Evolutionary conservation across 1,140 invertebrate species (phyloP).

Genomic region (Paramacrobiotus metropolitanus): DNA sequence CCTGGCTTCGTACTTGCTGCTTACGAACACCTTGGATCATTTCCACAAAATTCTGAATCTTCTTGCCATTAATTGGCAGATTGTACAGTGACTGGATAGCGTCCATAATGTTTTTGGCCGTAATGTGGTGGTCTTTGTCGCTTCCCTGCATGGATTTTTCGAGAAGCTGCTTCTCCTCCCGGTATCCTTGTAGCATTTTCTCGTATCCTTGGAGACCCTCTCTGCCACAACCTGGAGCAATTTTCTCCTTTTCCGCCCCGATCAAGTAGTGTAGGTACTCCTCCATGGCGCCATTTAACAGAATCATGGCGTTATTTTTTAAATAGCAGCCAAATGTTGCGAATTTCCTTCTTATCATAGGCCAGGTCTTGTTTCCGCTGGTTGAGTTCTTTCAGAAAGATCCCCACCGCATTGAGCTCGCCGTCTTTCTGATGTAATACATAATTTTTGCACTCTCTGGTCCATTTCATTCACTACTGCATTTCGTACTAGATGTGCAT

Average conservation of each 20-base stretch:
- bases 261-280: slow-evolving; percentile 13
- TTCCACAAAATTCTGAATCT: too few species aligned
- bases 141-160: neutral
- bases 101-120: neutral
- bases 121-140: neutral
- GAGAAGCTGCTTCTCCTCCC: neutral
- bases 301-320: slow-evolving; percentile 11
- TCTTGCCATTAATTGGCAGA: neutral
- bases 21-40: too few species aligned
- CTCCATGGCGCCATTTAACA: slow-evolving; percentile 12
- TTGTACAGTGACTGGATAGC: neutral
- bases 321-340: slow-evolving; percentile 13
- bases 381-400: too few species aligned
- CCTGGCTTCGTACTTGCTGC: too few species aligned
- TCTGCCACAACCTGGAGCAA: neutral
- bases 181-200: neutral
- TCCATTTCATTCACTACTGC: too few species aligned
- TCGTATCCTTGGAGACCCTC: neutral
- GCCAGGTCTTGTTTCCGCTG: slow-evolving; percentile 2
- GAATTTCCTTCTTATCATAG: slow-evolving; percentile 9
- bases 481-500: too few species aligned
- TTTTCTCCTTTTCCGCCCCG: slow-evolving; percentile 3
- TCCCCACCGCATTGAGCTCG: too few species aligned
- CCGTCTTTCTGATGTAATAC: too few species aligned
- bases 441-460: too few species aligned